Conservation (phyloP, 2,113 vertebrate species). For the Orthonyx spaldingii region DNA sequence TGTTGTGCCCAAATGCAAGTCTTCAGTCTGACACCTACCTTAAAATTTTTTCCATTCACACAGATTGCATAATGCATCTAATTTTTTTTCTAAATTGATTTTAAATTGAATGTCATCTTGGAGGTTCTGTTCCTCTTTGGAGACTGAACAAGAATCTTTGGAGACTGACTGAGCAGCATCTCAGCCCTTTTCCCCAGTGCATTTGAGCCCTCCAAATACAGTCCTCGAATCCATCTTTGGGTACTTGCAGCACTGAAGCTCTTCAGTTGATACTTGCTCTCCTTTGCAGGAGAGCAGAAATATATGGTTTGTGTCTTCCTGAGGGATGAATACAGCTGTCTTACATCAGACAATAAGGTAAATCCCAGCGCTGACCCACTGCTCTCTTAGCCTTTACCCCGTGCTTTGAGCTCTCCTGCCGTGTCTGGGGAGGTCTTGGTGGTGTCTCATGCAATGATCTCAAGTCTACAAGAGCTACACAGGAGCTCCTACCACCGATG, state of each 20-base stretch:
- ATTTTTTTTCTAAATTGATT: background rate
- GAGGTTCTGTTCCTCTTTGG: background rate
- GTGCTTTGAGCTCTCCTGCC: background rate
- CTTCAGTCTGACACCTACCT: background rate
- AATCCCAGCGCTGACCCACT: background rate
- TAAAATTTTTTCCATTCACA: background rate
- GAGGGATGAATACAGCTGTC: background rate
- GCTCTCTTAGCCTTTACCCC: background rate
- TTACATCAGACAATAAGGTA: background rate
- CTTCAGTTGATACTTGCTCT: background rate
- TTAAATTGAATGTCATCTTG: background rate
- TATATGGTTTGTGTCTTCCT: fast-evolving
- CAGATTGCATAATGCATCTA: background rate
- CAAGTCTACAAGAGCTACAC: background rate
- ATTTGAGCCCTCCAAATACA: background rate
- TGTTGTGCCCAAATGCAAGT: background rate
- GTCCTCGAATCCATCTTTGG: fast-evolving
- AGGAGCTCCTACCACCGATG: background rate
- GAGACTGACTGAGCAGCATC: background rate
- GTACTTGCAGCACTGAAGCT: background rate
- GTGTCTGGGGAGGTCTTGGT: background rate
- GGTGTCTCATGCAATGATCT: background rate
- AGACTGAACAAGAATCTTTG: background rate
- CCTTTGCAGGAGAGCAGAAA: background rate
- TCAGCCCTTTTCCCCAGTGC: background rate